A percentile compares a stretch with the other conserved stretches of the same genome.
phyloP scores from a whole-genome alignment of 2,888 invertebrate genomes.

The Melieria crassipennis region DNA sequence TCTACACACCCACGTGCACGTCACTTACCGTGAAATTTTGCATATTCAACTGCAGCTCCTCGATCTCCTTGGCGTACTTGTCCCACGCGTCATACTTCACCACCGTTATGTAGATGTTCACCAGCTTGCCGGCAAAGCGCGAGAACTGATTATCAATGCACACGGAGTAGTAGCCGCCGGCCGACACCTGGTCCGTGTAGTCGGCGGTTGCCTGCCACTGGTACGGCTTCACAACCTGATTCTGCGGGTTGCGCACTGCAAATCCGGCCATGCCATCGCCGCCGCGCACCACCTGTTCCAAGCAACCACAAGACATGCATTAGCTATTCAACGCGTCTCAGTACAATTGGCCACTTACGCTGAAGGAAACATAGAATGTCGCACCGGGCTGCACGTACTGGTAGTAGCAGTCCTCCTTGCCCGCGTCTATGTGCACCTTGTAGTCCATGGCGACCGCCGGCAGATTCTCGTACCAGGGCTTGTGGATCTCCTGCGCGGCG shows the following conservation, averaged over 20 bases:
- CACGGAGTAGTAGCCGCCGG: slow-evolving; percentile 88
- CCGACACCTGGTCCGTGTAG: slow-evolving; percentile 83
- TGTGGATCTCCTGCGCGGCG: slow-evolving; percentile 66
- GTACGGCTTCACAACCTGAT: slow-evolving; percentile 87
- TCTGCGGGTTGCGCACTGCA: slow-evolving; percentile 86
- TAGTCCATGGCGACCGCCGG: slow-evolving; percentile 97
- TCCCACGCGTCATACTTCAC: slow-evolving; percentile 95
- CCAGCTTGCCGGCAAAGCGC: slow-evolving; percentile 87
- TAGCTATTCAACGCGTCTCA: not conserved
- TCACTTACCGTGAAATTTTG: slow-evolving; percentile 85
- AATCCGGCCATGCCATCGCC: slow-evolving; percentile 96
- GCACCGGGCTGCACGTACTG: slow-evolving; percentile 93
- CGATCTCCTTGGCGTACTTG: slow-evolving; percentile 87
- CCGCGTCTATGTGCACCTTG: slow-evolving; percentile 94
- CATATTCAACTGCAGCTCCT: slow-evolving; percentile 86
- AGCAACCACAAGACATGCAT: not conserved
- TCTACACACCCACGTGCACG: not conserved
- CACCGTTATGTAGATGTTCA: slow-evolving; percentile 90
- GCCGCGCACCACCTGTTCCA: slow-evolving; percentile 82
- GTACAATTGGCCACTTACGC: slow-evolving; percentile 70
- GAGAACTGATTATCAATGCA: slow-evolving; percentile 95
- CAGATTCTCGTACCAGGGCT: slow-evolving; percentile 85
- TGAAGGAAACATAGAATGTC: slow-evolving; percentile 93
- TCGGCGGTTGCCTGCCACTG: slow-evolving; percentile 91
- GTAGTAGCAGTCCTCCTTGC: slow-evolving; percentile 94